These are phyloP conservation scores for Heliconius sara DNA, from an alignment of 2,888 invertebrate species.

Conservation along the genomic window DNA sequence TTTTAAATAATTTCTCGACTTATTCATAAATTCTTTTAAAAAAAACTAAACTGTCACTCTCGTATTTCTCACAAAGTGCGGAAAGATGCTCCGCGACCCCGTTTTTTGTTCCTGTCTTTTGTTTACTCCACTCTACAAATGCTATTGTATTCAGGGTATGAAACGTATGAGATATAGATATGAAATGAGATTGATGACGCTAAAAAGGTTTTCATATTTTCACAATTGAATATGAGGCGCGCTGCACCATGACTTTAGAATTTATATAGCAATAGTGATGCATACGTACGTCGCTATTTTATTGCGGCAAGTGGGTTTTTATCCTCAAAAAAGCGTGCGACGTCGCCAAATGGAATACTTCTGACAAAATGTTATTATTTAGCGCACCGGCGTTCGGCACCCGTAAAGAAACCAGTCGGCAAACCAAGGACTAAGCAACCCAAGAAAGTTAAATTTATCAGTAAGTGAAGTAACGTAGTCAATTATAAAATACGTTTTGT, in stretches of 20 bases:
- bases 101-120: conserved; percentile 42
- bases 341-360: conserved; percentile 37
- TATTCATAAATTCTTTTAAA: neutral
- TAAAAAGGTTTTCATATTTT: conserved; percentile 11
- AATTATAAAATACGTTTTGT: conserved; percentile 23
- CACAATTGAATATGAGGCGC: neutral
- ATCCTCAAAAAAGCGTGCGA: conserved; percentile 28
- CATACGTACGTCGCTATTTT: neutral
- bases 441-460: conserved; percentile 95
- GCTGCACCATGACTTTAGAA: neutral
- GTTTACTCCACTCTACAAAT: conserved; percentile 35
- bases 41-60: conserved; percentile 24
- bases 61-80: conserved; percentile 31
- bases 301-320: conserved; percentile 40
- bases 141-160: conserved; percentile 40
- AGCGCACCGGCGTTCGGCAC: conserved; percentile 85
- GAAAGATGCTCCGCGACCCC: conserved; percentile 43
- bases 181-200: conserved; percentile 32
- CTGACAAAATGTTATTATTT: conserved; percentile 58
- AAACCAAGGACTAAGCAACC: conserved; percentile 93
- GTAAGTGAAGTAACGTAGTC: conserved; percentile 86
- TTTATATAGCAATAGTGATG: neutral
- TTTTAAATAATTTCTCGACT: neutral
- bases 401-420: conserved; percentile 91
- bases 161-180: conserved; percentile 28